A percentile compares a stretch with the other conserved stretches of the same genome.
Evolutionary conservation across 2,797 vertebrate species (phyloP).

Genomic region (Sebastes miniatus): DNA sequence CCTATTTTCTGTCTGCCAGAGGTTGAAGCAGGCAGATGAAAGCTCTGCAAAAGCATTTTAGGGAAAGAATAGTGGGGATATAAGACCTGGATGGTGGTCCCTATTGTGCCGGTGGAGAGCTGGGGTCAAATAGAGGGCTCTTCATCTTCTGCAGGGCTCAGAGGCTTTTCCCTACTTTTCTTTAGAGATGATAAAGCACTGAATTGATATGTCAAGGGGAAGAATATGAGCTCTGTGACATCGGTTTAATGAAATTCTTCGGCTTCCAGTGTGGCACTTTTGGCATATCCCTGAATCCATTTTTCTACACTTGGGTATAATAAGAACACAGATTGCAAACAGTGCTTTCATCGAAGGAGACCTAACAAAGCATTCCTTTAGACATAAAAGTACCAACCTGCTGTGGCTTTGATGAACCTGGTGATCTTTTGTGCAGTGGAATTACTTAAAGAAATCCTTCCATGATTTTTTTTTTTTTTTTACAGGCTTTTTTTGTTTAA

Average conservation of each 20-base stretch:
- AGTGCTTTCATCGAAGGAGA: constrained; percentile 15
- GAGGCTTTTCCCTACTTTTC: constrained; percentile 3
- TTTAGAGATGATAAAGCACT: constrained; percentile 45
- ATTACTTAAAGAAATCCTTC: neutral
- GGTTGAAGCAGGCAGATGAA: neutral
- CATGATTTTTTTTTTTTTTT: neutral
- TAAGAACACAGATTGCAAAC: constrained; percentile 21
- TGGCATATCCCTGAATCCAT: constrained; percentile 33
- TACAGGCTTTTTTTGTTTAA: neutral
- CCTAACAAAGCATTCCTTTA: constrained; percentile 26
- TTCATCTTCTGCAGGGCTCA: constrained; percentile 30
- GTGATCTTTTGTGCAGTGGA: neutral
- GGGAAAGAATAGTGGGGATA: constrained; percentile 33
- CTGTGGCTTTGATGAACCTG: neutral
- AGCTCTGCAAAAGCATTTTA: constrained; percentile 1
- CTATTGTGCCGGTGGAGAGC: constrained; percentile 38
- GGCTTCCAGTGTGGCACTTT: constrained; percentile 46
- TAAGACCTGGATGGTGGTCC: constrained; percentile 42
- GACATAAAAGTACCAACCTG: neutral
- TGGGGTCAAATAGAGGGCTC: constrained; percentile 44
- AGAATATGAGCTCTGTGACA: constrained; percentile 48
- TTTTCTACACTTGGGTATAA: constrained; percentile 51
- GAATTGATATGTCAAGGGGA: constrained; percentile 45
- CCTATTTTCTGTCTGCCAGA: neutral
- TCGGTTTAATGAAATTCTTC: constrained; percentile 54